Percentiles rank a stretch among this genome's conserved stretches.
Conservation (phyloP, 2,113 vertebrate genomes). For the Thomomys bottae region DNA sequence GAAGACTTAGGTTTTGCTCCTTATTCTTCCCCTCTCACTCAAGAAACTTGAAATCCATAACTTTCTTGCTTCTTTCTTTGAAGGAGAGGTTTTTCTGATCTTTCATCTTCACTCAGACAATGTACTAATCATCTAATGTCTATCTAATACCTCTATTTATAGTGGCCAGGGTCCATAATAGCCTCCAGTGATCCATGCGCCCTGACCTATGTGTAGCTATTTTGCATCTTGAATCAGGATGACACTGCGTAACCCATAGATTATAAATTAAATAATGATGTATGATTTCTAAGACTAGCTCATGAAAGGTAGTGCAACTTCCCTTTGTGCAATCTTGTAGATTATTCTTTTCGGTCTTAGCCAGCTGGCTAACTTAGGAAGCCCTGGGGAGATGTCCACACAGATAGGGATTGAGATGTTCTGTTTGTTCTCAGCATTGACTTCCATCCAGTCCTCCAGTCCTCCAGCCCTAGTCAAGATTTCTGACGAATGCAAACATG, state of each 20-base stretch:
- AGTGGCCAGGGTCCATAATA: not conserved
- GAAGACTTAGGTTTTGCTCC: not conserved
- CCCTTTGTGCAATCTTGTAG: not conserved
- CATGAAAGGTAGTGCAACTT: not conserved
- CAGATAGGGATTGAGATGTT: not conserved
- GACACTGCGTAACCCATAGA: not conserved
- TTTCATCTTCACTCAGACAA: not conserved
- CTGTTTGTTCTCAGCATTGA: not conserved
- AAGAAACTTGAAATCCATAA: constrained; percentile 5
- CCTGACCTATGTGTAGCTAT: not conserved
- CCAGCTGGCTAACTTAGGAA: not conserved
- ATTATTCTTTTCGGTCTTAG: not conserved
- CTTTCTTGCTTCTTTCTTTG: not conserved
- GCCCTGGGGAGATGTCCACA: not conserved
- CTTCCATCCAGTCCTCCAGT: not conserved
- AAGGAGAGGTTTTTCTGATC: not conserved
- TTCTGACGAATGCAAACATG: not conserved
- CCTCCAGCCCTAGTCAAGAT: not conserved
- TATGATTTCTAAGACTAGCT: not conserved
- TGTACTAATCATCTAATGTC: not conserved
- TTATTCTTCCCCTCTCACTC: not conserved
- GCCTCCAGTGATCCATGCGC: not conserved
- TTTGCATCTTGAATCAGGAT: not conserved
- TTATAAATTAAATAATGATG: not conserved
- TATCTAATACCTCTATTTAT: rapidly evolving